Evolutionary conservation across 2,888 invertebrate species (phyloP), one percentile per base, ranked within the genome.

Genomic region (Erebia ligea): DNA sequence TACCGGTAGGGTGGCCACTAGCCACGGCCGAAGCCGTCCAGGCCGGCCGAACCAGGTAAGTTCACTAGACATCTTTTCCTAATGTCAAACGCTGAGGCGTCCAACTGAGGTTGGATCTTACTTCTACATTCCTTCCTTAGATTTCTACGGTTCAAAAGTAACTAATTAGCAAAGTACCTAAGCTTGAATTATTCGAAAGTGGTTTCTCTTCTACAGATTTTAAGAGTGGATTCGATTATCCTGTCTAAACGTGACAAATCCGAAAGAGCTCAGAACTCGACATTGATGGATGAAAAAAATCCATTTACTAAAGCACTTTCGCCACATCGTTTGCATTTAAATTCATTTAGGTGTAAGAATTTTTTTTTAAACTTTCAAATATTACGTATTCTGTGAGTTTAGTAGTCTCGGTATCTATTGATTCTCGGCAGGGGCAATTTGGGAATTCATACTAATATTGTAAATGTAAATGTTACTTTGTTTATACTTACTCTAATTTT

Each of bases 281-380:
- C 66, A 57, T 42, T 66, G 66, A 66, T 54, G 8, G 40, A 66
- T 66, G 66, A 45, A 66, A 66, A 66, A 66, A 66, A 66, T 66
- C 66, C 56, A 66, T 66, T 65, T 54, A 54, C 56, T 65, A 19
- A 19, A 56, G 65, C 54, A 40, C 42, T 56, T 45, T 66, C 19
- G 6, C 54, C 19, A 21, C 56, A 57, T 66, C 21, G n/a, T 57
- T 66, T 66, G 66, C 66, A 66, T 66, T 57, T 66, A 21, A 62
- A 62, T 62, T 62, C 21, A 62, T 62, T 62, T 48, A 13, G 13
- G 11, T 13, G 13, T 21, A 13, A 62, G 19, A n/a, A 42, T 42
- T n/a, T n/a, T n/a, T n/a, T n/a, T n/a, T 40, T n/a, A n/a, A 34
- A 34, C 34, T 34, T 34, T 34, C 34, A 34, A 34, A 34, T 34